Evolutionary conservation across 2,797 vertebrate genomes (phyloP).

Genomic region (Gallinago solitaria): DNA sequence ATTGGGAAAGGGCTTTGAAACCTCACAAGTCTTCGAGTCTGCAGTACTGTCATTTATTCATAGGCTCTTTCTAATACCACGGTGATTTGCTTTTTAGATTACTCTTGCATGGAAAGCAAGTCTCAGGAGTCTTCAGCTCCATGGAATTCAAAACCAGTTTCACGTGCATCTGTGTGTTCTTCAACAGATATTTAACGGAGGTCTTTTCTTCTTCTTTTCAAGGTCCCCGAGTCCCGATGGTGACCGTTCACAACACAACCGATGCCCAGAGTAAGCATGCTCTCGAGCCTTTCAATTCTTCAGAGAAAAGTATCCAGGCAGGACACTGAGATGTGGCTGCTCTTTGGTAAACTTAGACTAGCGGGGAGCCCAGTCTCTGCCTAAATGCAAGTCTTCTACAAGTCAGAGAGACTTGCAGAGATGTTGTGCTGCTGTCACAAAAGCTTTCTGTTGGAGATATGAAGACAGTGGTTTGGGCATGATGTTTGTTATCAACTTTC

Average conservation of each 20-base stretch:
- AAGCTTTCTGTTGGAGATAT: not conserved
- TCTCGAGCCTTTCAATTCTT: not conserved
- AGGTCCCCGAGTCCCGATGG: constrained; percentile 81
- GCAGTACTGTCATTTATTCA: constrained; percentile 44
- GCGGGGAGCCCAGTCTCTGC: not conserved
- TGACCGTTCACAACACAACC: constrained; percentile 77
- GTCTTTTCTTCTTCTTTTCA: constrained; percentile 13
- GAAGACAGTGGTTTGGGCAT: not conserved
- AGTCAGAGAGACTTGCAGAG: not conserved
- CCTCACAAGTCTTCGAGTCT: not conserved
- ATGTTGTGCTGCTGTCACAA: not conserved
- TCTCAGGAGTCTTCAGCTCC: not conserved
- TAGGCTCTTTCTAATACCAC: constrained; percentile 29
- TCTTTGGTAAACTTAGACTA: not conserved
- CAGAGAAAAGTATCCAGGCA: not conserved
- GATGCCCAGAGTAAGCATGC: constrained; percentile 77
- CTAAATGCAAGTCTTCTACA: not conserved
- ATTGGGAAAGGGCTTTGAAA: constrained; percentile 20
- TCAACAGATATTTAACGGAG: not conserved
- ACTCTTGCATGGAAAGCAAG: not conserved
- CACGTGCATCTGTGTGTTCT: not conserved
- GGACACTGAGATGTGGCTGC: not conserved
- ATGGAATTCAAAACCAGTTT: not conserved
- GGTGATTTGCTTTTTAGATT: constrained; percentile 44
- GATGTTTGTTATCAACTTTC: not conserved